A percentile compares a stretch with the other conserved stretches of the same genome.
phyloP scores from a whole-genome alignment of 2,113 vertebrate species.

The Nipponia nippon region DNA sequence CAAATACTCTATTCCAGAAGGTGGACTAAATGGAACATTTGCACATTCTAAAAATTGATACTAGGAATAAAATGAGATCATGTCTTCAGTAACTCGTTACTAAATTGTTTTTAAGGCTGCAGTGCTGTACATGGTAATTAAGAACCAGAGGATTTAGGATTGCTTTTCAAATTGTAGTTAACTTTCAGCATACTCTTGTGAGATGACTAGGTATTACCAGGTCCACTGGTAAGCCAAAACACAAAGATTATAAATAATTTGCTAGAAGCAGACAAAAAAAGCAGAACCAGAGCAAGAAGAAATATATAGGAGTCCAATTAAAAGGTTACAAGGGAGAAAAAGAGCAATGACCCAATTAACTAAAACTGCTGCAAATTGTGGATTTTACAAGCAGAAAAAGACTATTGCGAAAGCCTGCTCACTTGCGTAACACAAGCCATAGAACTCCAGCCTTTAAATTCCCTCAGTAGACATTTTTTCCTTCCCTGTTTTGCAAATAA shows the following conservation, averaged over 20 bases:
- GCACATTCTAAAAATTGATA: background rate
- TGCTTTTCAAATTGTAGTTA: constrained; percentile 1
- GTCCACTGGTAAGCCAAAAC: background rate
- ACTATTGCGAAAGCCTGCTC: background rate
- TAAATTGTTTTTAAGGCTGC: background rate
- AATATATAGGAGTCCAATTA: background rate
- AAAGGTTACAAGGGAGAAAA: background rate
- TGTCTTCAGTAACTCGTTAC: background rate
- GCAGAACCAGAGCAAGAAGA: background rate
- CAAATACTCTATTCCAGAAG: background rate
- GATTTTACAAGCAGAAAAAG: background rate
- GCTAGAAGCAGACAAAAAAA: background rate
- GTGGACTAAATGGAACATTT: background rate
- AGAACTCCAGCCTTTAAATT: background rate
- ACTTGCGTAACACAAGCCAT: background rate
- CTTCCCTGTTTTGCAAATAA: background rate
- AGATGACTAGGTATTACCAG: background rate
- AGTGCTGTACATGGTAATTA: background rate
- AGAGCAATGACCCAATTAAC: background rate
- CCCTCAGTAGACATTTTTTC: background rate
- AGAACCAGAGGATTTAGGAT: background rate
- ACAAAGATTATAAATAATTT: background rate
- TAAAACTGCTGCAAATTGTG: background rate
- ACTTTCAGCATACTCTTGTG: background rate
- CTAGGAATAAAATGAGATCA: constrained; percentile 6